A percentile compares a stretch with the other conserved stretches of the same genome.
These are phyloP conservation scores for Benitochromis conjunctus DNA, from an alignment of 2,113 vertebrate species.

Conservation along the genomic window DNA sequence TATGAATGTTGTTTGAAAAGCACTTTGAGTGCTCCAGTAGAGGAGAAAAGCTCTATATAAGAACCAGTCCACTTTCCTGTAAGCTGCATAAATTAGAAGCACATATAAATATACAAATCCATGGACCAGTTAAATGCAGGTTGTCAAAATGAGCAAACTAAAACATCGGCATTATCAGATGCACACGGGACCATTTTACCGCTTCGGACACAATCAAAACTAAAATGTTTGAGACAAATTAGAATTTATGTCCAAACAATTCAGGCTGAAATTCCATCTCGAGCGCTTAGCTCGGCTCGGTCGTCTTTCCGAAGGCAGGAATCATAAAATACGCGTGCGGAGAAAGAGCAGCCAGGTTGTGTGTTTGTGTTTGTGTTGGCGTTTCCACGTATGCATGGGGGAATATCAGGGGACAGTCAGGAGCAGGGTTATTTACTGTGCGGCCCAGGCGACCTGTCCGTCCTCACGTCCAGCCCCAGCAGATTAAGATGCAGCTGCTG, in stretches of 20 bases:
- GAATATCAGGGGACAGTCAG: constrained; percentile 46
- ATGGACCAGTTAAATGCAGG: not conserved
- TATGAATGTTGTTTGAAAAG: not conserved
- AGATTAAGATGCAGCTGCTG: constrained; percentile 70
- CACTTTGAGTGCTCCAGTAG: not conserved
- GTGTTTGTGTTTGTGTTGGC: not conserved
- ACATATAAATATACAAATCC: not conserved
- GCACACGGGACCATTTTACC: not conserved
- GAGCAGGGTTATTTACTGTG: constrained; percentile 67
- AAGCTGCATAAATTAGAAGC: not conserved
- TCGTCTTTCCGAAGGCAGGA: not conserved
- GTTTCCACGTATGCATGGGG: not conserved
- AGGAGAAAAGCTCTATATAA: not conserved
- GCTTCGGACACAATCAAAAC: not conserved
- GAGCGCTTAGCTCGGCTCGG: not conserved
- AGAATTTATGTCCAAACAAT: not conserved
- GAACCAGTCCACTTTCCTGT: not conserved
- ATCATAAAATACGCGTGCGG: not conserved
- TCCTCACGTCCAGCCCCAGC: constrained; percentile 68
- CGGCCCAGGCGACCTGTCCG: constrained; percentile 64
- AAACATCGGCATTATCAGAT: not conserved
- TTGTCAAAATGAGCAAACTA: not conserved
- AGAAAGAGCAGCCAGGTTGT: not conserved
- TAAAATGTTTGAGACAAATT: not conserved
- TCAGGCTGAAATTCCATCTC: not conserved